These are phyloP conservation scores for Pelvicachromis taeniatus DNA, from an alignment of 2,113 vertebrate genomes.

Conservation along the genomic window DNA sequence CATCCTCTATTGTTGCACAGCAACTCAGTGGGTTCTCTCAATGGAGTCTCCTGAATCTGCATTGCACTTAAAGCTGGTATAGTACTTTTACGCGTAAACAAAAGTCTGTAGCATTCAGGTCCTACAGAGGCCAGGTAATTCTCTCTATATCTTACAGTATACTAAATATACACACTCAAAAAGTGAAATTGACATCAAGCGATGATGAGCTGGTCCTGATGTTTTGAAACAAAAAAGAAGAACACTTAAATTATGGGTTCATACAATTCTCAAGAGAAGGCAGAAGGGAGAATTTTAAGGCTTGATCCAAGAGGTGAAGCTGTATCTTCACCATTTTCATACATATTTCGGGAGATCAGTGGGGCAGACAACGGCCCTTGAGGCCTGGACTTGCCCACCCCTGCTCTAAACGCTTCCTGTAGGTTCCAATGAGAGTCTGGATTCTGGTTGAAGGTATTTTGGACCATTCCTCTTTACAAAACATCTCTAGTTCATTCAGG, in stretches of 20 bases:
- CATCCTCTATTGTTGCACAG: slow-evolving; percentile 27
- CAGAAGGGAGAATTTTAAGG: background rate
- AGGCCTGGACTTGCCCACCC: too few relatives aligned
- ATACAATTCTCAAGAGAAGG: background rate
- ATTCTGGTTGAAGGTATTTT: too few relatives aligned
- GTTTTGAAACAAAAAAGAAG: background rate
- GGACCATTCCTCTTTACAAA: too few relatives aligned
- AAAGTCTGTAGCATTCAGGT: background rate
- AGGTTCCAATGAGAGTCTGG: too few relatives aligned
- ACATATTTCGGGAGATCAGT: background rate
- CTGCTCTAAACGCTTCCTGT: too few relatives aligned
- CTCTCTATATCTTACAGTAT: background rate
- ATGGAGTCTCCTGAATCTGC: background rate
- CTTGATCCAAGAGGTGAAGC: background rate
- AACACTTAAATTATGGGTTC: background rate
- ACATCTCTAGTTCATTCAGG: too few relatives aligned
- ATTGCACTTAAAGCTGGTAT: background rate
- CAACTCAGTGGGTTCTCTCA: slow-evolving; percentile 5
- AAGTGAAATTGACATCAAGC: background rate
- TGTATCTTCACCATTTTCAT: background rate
- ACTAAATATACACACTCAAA: background rate
- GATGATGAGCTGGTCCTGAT: background rate
- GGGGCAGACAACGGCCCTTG: too few relatives aligned
- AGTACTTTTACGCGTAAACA: background rate
- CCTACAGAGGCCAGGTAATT: background rate